phyloP scores from a whole-genome alignment of 2,797 vertebrate genomes.

The Malacoraja senta region DNA sequence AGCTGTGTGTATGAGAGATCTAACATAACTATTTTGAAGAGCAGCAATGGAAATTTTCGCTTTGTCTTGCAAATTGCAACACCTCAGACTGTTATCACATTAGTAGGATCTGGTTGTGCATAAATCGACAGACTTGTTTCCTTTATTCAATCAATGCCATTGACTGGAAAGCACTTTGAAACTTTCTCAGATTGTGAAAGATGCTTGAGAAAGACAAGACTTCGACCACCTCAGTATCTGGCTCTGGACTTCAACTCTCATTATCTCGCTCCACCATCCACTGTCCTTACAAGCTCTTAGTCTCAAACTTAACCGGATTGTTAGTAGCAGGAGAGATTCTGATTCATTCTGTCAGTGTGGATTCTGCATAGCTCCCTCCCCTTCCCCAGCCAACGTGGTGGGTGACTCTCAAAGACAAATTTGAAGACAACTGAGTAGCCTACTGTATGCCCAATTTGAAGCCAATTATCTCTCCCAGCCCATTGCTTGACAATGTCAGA shows the following conservation, averaged over 20 bases:
- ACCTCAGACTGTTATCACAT: background rate
- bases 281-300: background rate
- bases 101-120: background rate
- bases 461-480: background rate
- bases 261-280: background rate
- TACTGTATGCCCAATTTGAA: background rate
- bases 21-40: background rate
- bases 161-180: background rate
- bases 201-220: background rate
- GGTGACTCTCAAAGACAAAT: background rate
- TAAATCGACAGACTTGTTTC: background rate
- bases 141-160: background rate
- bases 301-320: background rate
- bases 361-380: background rate
- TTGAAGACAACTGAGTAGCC: background rate
- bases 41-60: background rate
- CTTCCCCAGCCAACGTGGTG: too few relatives aligned
- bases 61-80: background rate
- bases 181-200: background rate
- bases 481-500: constrained; percentile 17
- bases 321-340: background rate
- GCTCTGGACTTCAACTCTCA: background rate
- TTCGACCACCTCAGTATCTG: background rate
- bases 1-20: background rate
- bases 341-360: background rate